Base-by-base conservation (phyloP, 2,797 vertebrate genomes). In the Allobates femoralis region DNA sequence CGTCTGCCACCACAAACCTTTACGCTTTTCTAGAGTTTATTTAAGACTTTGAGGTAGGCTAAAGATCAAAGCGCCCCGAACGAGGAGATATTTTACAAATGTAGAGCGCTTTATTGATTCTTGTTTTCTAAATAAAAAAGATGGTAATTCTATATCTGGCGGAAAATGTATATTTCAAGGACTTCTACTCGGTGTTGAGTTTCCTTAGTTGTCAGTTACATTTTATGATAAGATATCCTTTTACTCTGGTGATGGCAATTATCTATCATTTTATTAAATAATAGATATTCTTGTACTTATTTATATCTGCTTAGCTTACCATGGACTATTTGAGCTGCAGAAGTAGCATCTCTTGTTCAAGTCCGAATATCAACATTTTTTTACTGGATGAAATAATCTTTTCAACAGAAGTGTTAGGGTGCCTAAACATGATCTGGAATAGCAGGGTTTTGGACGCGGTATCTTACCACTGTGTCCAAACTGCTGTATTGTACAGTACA, bases 121-220 rank as follows among this genome's bases (percentile, higher is more conserved):
- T n/a, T 34, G 19, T 37, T 34, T 58, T 58, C 51, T 37, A 79
- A 79, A 60, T 58, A 79, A 79, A 37, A 74, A 74, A 46, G 15
- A 12, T 37, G 19, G 71, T 74, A 74, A 74, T 50, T 15, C 5
- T 16, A 74, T 26, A 50, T 14, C 1, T 3, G 14, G 71, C 23
- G 46, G n/a, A 74, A 26, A 26, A 74, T 74, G 23, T 50, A 26
- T 8, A 50, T 41, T 50, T 50, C 41, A 50, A 50, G 5, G 41
- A 50, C 71, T 74, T 74, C 5, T n/a, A 23, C 37, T 15, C 4
- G 0, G 41, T 50, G 3, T 74, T 6, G 10, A 26, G 41, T 74
- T 74, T 74, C 71, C 12, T 50, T 7, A 5, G 18, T 69, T 69
- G 30, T 7, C 15, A 26, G 37, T 50, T 46, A 50, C 46, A 26